phyloP scores from a whole-genome alignment of 1,140 invertebrate species.

The Heliconius himera region DNA sequence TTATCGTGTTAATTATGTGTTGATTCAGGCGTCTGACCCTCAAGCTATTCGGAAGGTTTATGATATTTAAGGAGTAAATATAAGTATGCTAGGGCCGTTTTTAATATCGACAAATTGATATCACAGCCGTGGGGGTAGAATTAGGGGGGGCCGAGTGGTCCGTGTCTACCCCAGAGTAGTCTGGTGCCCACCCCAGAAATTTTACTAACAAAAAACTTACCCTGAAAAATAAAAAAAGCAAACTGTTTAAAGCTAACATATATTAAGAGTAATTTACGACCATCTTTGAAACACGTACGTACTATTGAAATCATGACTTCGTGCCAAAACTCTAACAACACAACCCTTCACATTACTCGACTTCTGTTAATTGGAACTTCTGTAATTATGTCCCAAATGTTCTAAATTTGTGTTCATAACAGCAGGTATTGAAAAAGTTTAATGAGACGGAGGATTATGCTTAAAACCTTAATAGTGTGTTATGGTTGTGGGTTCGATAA shows the following conservation, averaged over 20 bases:
- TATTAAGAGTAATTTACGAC: neutral
- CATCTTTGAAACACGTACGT: neutral
- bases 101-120: neutral
- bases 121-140: neutral
- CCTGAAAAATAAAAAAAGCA: too few species aligned
- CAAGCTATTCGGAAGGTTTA: neutral
- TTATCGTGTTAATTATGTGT: constrained; percentile 61
- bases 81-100: neutral
- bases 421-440: constrained; percentile 27
- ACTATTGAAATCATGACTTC: constrained; percentile 2
- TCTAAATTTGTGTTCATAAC: constrained; percentile 13
- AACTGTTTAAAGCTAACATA: neutral
- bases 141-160: too few species aligned
- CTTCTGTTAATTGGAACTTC: constrained; percentile 1
- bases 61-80: neutral
- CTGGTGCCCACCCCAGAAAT: too few species aligned
- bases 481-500: too few species aligned
- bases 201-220: too few species aligned
- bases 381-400: neutral
- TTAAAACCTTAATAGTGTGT: constrained; percentile 31
- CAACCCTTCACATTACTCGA: neutral
- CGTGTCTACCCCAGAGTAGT: neutral
- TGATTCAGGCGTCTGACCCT: constrained; percentile 41
- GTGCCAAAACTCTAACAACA: constrained; percentile 9
- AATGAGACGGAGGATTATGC: constrained; percentile 25